phyloP scores from a whole-genome alignment of 2,888 invertebrate species.

The Meghimatium bilineatum region DNA sequence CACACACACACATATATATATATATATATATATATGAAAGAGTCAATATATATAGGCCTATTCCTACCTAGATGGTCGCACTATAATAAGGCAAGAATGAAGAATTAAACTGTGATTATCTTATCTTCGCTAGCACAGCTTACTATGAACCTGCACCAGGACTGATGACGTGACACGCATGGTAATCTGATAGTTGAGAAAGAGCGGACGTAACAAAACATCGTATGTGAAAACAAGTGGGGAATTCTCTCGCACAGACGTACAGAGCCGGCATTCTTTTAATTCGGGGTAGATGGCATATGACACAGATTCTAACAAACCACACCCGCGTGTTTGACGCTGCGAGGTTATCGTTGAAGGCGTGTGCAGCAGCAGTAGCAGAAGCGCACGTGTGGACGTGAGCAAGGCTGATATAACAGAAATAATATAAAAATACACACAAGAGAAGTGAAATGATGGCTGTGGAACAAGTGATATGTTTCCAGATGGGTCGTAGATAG shows the following conservation, averaged over 20 bases:
- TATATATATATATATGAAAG: no score
- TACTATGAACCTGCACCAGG: no score
- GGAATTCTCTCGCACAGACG: neutral
- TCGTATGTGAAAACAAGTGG: neutral
- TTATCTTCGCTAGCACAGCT: no score
- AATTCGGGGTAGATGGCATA: slow-evolving; percentile 1
- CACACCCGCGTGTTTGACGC: slow-evolving; percentile 4
- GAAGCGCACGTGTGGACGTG: neutral
- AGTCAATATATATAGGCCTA: no score
- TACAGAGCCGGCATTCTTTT: neutral
- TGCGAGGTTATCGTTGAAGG: neutral
- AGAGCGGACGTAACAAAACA: neutral
- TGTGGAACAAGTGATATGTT: neutral
- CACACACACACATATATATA: no score
- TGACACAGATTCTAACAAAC: neutral
- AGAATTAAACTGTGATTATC: no score
- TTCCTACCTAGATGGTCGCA: no score
- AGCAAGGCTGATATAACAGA: neutral
- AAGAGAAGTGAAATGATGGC: neutral
- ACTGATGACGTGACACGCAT: no score
- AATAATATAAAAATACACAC: neutral
- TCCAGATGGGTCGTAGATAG: neutral
- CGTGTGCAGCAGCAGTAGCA: neutral
- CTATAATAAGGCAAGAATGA: no score
- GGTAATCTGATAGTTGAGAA: no score